Evolutionary conservation across 2,888 invertebrate genomes (phyloP), one percentile per base, ranked within the genome.

Genomic region (Phyllotreta striolata): DNA sequence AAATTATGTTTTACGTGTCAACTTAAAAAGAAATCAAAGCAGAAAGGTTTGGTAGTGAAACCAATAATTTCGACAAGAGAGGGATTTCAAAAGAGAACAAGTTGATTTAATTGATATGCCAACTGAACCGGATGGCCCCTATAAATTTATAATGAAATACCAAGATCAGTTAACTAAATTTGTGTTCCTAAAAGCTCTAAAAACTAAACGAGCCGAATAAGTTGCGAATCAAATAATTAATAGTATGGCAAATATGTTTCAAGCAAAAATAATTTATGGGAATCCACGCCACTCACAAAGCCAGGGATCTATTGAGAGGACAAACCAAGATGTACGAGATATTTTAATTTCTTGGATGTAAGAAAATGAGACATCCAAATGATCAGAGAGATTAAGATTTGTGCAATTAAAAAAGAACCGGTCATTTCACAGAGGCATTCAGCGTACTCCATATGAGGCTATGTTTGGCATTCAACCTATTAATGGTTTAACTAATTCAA

Each of bases 81-180:
- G 12, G 8, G 24, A 12, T 47, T 47, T 13, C 24, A 51, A 51
- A 54, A 37, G 14, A n/a, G 13, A 7, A 34, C n/a, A 5, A 40
- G n/a, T 38, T 1, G 38, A 39, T 12, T 55, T 39, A n/a, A 24
- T 24, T 24, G 24, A 24, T 24, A 51, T 37, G 46, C 39, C 44
- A 44, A 55, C 46, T 7, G 13, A 46, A 12, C 46, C 46, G 12
- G 46, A 46, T 46, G 12, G 46, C 4, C 12, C 10, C 10, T 46
- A 10, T 46, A 78, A 74, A 57, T 80, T 77, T 64, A 76, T 80
- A 35, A 54, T 80, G 44, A 77, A 77, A 8, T 78, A 78, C 56
- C 78, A 79, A 69, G 78, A 79, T 59, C 76, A 79, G 54, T 47
- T 76, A 0, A 81, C 78, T 9, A 78, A 80, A 73, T 81, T 80